phyloP scores from a whole-genome alignment of 2,888 invertebrate genomes.

The Drosophila anomalata region DNA sequence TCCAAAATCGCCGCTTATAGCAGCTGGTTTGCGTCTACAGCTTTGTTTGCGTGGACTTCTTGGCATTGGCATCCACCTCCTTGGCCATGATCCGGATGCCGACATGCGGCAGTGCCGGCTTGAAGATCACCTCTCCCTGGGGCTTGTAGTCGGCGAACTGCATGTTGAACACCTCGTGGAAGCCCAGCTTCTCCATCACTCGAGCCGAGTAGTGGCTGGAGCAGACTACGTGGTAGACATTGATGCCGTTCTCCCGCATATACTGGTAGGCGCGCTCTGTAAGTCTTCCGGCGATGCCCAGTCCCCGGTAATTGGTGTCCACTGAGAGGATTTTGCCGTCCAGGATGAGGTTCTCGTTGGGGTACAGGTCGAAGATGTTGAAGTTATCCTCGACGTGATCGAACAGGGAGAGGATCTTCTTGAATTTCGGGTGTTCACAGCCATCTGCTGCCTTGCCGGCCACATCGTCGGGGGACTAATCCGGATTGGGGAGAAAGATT shows the following conservation, averaged over 20 bases:
- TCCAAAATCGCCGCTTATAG: slow-evolving; percentile 18
- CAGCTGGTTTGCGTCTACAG: slow-evolving; percentile 21
- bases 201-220: slow-evolving; percentile 91
- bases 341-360: slow-evolving; percentile 80
- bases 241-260: slow-evolving; percentile 81
- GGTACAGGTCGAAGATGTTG: slow-evolving; percentile 84
- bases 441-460: slow-evolving; percentile 64
- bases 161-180: slow-evolving; percentile 87
- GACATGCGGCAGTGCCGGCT: slow-evolving; percentile 88
- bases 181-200: slow-evolving; percentile 89
- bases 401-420: slow-evolving; percentile 85
- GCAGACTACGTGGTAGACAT: slow-evolving; percentile 89
- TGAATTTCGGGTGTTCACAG: slow-evolving; percentile 85
- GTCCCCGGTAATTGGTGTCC: slow-evolving; percentile 82
- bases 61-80: slow-evolving; percentile 74
- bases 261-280: slow-evolving; percentile 81
- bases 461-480: slow-evolving; percentile 48
- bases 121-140: slow-evolving; percentile 87
- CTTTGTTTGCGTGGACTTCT: slow-evolving; percentile 23
- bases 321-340: slow-evolving; percentile 84
- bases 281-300: slow-evolving; percentile 83
- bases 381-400: slow-evolving; percentile 84
- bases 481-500: not conserved
- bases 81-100: slow-evolving; percentile 86
- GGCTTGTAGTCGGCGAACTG: slow-evolving; percentile 87